phyloP scores from a whole-genome alignment of 2,113 vertebrate genomes.

The Hymenochirus boettgeri region DNA sequence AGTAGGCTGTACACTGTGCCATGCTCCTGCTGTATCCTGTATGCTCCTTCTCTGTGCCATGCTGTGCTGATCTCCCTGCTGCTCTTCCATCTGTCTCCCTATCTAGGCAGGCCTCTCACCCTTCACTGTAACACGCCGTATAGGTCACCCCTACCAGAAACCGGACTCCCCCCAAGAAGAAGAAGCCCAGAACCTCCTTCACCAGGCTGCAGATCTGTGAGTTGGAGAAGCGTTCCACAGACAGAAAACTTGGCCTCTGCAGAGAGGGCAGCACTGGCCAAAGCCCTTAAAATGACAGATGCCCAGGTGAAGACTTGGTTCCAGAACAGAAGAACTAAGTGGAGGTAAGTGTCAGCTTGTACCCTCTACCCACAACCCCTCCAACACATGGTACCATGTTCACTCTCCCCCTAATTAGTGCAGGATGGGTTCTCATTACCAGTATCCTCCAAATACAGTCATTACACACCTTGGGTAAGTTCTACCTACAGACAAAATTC shows the following conservation, averaged over 20 bases:
- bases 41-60: constrained; percentile 3
- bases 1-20: too few relatives aligned
- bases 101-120: constrained; percentile 95
- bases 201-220: constrained; percentile 95
- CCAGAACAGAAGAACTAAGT: constrained; percentile 94
- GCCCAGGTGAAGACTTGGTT: constrained; percentile 99
- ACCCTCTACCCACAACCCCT: too few relatives aligned
- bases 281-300: constrained; percentile 98
- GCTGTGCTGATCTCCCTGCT: constrained; percentile 70
- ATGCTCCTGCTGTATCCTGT: too few relatives aligned
- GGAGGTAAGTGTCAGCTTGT: constrained; percentile 96
- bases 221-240: constrained; percentile 94
- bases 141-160: constrained; percentile 99
- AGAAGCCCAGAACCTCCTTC: constrained; percentile 95
- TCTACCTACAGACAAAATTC: too few relatives aligned
- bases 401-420: too few relatives aligned
- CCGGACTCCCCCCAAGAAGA: constrained; percentile 95
- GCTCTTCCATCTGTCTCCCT: constrained; percentile 66
- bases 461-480: too few relatives aligned
- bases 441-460: too few relatives aligned
- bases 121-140: constrained; percentile 96
- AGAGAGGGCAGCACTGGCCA: constrained; percentile 87
- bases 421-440: too few relatives aligned
- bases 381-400: too few relatives aligned
- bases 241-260: constrained; percentile 94